Evolutionary conservation across 1,140 invertebrate species (phyloP).

Genomic region (Phenacoccus solenopsis): DNA sequence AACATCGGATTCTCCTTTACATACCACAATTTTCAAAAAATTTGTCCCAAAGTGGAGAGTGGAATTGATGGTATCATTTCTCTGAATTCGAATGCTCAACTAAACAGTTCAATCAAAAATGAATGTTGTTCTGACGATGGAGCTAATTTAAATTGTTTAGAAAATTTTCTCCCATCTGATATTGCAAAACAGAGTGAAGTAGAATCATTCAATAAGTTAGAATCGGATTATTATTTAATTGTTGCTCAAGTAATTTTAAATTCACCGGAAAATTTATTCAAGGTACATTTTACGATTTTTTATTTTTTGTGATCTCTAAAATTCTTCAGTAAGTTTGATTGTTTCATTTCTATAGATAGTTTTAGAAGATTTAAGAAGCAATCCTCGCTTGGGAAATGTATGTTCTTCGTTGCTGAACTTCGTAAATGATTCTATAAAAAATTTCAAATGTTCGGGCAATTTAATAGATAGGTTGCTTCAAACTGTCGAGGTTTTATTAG

Average conservation of each 20-base stretch:
- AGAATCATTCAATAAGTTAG: background rate
- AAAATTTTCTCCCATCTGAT: background rate
- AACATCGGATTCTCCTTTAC: background rate
- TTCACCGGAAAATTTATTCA: background rate
- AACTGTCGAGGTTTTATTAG: background rate
- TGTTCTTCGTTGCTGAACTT: background rate
- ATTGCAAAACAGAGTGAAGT: background rate
- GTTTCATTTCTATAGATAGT: background rate
- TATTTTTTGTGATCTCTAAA: background rate
- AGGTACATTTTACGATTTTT: background rate
- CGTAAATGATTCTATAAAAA: background rate
- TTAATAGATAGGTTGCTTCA: background rate
- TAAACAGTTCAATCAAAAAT: no score
- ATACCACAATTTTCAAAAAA: background rate
- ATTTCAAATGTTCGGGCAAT: background rate
- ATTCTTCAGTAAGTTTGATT: background rate
- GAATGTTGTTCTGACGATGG: background rate
- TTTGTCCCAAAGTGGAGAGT: background rate
- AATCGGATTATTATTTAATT: background rate
- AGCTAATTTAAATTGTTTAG: background rate
- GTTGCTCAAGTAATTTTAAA: background rate
- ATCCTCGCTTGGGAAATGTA: background rate
- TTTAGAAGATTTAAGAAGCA: background rate
- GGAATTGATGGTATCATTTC: background rate
- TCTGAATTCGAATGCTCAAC: background rate